A percentile compares a stretch with the other conserved stretches of the same genome.
These are phyloP conservation scores for Odontamblyopus rebecca DNA, from an alignment of 2,797 vertebrate species.

Conservation along the genomic window DNA sequence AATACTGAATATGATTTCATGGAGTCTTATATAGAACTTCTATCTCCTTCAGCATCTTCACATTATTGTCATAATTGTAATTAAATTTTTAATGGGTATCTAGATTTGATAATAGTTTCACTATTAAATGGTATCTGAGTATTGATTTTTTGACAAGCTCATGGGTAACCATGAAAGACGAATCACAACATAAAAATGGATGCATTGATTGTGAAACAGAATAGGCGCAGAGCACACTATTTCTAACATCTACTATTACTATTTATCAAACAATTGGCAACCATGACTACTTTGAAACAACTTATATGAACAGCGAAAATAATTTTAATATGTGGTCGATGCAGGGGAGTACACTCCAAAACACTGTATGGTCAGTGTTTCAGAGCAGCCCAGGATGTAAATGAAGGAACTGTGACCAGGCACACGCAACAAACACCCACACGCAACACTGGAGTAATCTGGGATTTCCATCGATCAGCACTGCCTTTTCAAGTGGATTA, in stretches of 20 bases:
- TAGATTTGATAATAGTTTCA: no score
- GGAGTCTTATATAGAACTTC: no score
- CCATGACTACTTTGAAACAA: neutral
- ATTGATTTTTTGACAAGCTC: no score
- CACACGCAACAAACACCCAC: constrained; percentile 32
- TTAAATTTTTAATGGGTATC: no score
- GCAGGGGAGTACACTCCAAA: neutral
- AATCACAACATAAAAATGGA: neutral
- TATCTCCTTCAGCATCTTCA: no score
- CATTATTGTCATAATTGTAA: no score
- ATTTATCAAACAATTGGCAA: neutral
- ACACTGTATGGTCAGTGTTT: neutral
- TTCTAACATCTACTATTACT: neutral
- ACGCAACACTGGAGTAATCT: constrained; percentile 48
- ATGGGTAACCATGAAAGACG: neutral
- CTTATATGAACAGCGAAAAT: neutral
- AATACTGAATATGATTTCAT: no score
- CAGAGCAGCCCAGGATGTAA: constrained; percentile 14
- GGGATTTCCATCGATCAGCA: constrained; percentile 59
- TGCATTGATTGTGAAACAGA: no score
- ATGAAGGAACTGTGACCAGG: constrained; percentile 27
- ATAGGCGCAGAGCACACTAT: no score
- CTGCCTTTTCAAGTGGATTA: constrained; percentile 59
- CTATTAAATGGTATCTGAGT: no score
- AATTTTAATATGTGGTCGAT: neutral